Evolutionary conservation across 2,113 vertebrate genomes (phyloP).

Genomic region (Daboia siamensis): DNA sequence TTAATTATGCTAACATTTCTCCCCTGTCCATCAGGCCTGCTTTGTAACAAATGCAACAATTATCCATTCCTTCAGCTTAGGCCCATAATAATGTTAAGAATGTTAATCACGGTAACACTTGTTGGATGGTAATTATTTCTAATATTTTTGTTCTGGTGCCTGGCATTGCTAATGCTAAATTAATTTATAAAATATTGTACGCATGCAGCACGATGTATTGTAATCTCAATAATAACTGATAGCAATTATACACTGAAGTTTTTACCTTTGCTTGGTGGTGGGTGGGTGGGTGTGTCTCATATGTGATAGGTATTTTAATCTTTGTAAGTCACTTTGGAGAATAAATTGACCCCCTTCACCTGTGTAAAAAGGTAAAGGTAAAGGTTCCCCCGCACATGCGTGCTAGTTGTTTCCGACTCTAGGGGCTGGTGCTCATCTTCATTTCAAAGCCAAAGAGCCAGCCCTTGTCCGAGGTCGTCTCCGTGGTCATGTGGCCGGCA

Average conservation of each 20-base stretch:
- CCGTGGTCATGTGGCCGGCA: too few species aligned
- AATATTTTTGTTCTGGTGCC: slow-evolving; percentile 1
- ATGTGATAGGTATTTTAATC: background rate
- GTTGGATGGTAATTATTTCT: slow-evolving; percentile 5
- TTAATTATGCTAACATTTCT: slow-evolving; percentile 2
- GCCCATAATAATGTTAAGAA: slow-evolving; percentile 15
- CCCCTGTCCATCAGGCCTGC: background rate
- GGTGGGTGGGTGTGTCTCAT: background rate
- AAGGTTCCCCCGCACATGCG: too few species aligned
- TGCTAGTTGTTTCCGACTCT: too few species aligned
- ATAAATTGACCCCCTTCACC: background rate
- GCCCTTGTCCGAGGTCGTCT: too few species aligned
- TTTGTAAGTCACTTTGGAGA: background rate
- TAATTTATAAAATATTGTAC: slow-evolving; percentile 17
- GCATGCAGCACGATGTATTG: background rate
- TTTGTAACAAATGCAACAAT: slow-evolving; percentile 17
- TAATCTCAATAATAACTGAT: background rate
- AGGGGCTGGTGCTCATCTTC: too few species aligned
- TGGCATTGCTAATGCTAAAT: background rate
- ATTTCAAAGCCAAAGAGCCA: too few species aligned
- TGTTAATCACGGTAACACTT: slow-evolving; percentile 4
- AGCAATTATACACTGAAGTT: background rate
- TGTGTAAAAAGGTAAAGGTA: background rate
- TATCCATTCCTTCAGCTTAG: slow-evolving; percentile 7
- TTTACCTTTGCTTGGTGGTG: background rate